These are phyloP conservation scores for Epinephelus coioides DNA, from an alignment of 2,797 vertebrate species.

Conservation along the genomic window DNA sequence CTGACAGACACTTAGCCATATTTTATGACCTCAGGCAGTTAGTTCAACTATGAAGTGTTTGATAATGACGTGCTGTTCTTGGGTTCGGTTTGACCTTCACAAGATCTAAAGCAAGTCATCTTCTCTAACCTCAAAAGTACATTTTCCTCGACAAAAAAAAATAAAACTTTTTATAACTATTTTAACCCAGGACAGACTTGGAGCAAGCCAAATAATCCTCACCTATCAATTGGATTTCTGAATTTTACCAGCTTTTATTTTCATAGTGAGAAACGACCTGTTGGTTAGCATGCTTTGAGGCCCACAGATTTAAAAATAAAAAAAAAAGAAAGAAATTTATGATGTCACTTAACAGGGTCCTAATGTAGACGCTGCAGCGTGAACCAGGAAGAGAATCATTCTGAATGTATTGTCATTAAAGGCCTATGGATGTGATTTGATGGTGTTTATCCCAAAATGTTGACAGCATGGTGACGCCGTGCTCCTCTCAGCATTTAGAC, in stretches of 20 bases:
- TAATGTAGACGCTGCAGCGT: conserved; percentile 52
- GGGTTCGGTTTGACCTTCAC: conserved; percentile 67
- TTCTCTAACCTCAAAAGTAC: conserved; percentile 80
- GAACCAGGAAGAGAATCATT: conserved; percentile 62
- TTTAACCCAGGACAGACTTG: conserved; percentile 81
- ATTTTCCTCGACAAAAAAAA: conserved; percentile 66
- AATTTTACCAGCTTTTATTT: conserved; percentile 70
- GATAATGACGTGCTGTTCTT: conserved; percentile 68
- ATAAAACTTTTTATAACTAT: conserved; percentile 73
- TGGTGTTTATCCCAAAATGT: conserved; percentile 48
- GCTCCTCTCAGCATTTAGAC: conserved; percentile 55
- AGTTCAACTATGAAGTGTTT: conserved; percentile 75
- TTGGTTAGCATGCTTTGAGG: conserved; percentile 49
- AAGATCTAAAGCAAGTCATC: conserved; percentile 69
- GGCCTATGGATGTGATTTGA: conserved; percentile 64
- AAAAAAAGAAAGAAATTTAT: conserved; percentile 44
- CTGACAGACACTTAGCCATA: conserved; percentile 85
- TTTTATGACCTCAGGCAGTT: conserved; percentile 86
- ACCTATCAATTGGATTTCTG: conserved; percentile 79
- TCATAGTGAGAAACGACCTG: conserved; percentile 30
- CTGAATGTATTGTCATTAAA: conserved; percentile 82
- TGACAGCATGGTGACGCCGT: conserved; percentile 35
- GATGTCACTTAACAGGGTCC: conserved; percentile 81
- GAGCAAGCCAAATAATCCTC: conserved; percentile 82
- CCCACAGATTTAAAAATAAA: conserved; percentile 21